Base-by-base conservation (phyloP, 2,888 invertebrate species). In the Chrysopilus asiliformis region DNA sequence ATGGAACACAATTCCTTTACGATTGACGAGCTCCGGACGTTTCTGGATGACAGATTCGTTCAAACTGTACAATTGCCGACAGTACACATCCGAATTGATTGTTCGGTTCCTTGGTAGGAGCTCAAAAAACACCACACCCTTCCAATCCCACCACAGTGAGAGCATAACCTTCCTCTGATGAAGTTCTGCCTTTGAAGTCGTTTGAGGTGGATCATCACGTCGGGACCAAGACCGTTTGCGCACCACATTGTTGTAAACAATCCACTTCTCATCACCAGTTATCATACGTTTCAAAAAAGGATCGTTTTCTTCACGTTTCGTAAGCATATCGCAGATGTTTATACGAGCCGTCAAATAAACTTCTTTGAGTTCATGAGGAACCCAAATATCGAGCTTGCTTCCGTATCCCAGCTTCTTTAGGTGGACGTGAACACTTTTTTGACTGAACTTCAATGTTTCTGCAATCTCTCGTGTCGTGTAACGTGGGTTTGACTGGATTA, bases 181-280 rank as follows among this genome's bases (percentile, higher is more conserved):
- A 34, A 45, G 38, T 43, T 41, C 41, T 24, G 39, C 43, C 29
- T 39, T 45, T 18, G 31, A 35, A n/a, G 38, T 20, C 33, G 40
- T 42, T 43, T 45, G 40, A n/a, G 41, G 14, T 10, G 43, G 20
- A 15, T 39, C 38, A 38, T 32, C 41, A 15, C 26, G 27, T 13
- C 41, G 41, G 16, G 43, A 32, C 38, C 42, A 43, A 20, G 41
- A 45, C 31, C 26, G 18, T 38, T 38, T 43, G 18, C 36, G 24
- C 7, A n/a, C 9, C 6, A 22, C 3, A 28, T 38, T 38, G 14
- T 41, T 35, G 39, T 37, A 44, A 18, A 26, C 34, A 25, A 44
- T 34, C 43, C 44, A 48, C 31, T 48, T 45, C 43, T 46, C 46
- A n/a, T n/a, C n/a, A n/a, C n/a, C n/a, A n/a, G n/a, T n/a, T n/a